A percentile compares a stretch with the other conserved stretches of the same genome.
Evolutionary conservation across 1,140 invertebrate genomes (phyloP).

Genomic region (Centruroides sculpturatus): DNA sequence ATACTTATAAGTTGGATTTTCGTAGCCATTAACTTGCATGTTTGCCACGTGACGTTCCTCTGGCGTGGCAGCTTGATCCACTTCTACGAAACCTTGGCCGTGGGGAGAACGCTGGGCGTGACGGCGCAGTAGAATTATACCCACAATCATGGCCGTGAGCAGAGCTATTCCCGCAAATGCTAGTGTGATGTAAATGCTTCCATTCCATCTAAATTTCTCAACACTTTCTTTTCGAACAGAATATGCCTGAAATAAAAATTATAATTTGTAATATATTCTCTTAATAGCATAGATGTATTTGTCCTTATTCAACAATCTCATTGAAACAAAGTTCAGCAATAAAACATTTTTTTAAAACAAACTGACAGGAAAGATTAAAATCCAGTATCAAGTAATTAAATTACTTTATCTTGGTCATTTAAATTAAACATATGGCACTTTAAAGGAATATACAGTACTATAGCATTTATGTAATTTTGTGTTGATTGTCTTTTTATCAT

Average conservation of each 20-base stretch:
- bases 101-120: slow-evolving; percentile 56
- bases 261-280: no score
- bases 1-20: slow-evolving; percentile 99
- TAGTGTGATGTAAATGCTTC: slow-evolving; percentile 57
- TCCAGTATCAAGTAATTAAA: no score
- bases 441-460: no score
- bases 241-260: slow-evolving; percentile 36
- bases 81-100: slow-evolving; percentile 88
- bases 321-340: no score
- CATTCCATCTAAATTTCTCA: slow-evolving; percentile 30
- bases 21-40: slow-evolving; percentile 99
- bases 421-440: no score
- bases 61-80: slow-evolving; percentile 75
- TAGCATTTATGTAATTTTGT: no score
- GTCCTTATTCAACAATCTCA: no score
- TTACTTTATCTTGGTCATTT: no score
- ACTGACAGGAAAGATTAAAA: no score
- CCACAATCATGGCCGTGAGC: slow-evolving; percentile 74
- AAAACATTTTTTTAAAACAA: no score
- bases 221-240: slow-evolving; percentile 12
- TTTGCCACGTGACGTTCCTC: slow-evolving; percentile 96
- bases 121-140: slow-evolving; percentile 73
- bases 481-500: no score
- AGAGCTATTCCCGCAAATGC: slow-evolving; percentile 75
- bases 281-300: no score